Evolutionary conservation across 2,797 vertebrate species (phyloP).

Genomic region (Coranthus polyacanthus): DNA sequence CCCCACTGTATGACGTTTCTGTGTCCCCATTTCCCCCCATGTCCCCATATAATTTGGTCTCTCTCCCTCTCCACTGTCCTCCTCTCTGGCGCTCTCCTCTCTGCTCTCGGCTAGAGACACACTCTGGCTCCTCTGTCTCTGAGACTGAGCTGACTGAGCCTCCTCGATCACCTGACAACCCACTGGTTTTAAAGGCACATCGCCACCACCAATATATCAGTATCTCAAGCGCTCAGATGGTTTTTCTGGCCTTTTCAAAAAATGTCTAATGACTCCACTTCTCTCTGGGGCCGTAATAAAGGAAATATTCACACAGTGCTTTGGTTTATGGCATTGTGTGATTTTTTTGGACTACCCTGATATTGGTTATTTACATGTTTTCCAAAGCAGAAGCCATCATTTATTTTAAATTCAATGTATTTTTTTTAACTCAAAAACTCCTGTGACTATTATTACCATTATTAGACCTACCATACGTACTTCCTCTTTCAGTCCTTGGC

Average conservation of each 20-base stretch:
- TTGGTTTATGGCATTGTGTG: neutral
- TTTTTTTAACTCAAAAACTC: too few species aligned
- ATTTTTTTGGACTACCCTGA: neutral
- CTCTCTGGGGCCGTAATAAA: conserved; percentile 5
- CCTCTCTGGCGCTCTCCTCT: conserved; percentile 55
- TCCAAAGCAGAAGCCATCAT: too few species aligned
- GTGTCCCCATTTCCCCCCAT: conserved; percentile 72
- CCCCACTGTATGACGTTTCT: conserved; percentile 60
- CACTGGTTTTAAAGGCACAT: conserved; percentile 88
- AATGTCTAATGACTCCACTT: conserved; percentile 1
- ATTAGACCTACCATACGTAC: conserved; percentile 22
- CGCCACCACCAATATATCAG: conserved; percentile 62
- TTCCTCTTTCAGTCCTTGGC: conserved; percentile 59
- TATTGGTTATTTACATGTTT: neutral
- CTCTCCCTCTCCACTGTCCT: conserved; percentile 56
- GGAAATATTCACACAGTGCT: neutral
- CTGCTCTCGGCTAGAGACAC: conserved; percentile 61
- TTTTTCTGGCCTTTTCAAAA: conserved; percentile 38
- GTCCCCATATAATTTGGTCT: conserved; percentile 78
- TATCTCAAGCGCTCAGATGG: conserved; percentile 74
- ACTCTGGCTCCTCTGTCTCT: conserved; percentile 70
- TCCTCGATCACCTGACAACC: conserved; percentile 86
- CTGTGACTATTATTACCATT: conserved; percentile 7
- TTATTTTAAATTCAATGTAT: too few species aligned
- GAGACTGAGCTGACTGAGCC: conserved; percentile 79